Base-by-base conservation (phyloP, 2,888 invertebrate genomes). In the Bibio marci region DNA sequence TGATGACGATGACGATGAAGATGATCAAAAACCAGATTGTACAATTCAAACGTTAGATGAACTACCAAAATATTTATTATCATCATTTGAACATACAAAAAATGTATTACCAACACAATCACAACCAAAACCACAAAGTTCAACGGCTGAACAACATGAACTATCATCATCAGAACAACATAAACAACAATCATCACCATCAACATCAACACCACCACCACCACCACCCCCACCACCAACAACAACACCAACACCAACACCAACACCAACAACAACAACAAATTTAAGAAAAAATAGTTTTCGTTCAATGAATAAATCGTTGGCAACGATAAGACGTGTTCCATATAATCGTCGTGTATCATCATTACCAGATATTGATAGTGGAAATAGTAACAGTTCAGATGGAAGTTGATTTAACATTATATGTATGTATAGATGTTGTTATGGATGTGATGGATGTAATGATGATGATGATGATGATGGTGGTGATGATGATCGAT, bases 1-100 rank as follows among this genome's bases (percentile, higher is more conserved):
- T 13, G 49, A 47, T 6, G 57, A 60, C 18, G 51, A 50, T 13
- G 64, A 65, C 47, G n/a, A 15, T 10, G 22, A 19, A 8, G 19
- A 14, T n/a, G 28, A 28, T n/a, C 4, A 7, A 13, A 62, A 62
- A 46, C 79, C 80, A 1, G 73, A 78, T 57, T 74, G 70, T 53
- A 73, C 72, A 6, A 70, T 80, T 44, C 66, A 70, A 47, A 68
- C 70, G 45, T 70, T 80, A 37, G 73, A 70, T 11, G 73, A 78
- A 49, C 57, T 80, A 41, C 65, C 67, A 22, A 22, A 22, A 6
- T 6, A 6, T 22, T 8, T 22, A 6, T 8, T 22, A 22, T n/a
- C n/a, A n/a, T n/a, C n/a, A n/a, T n/a, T n/a, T n/a, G n/a, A n/a
- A n/a, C n/a, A n/a, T n/a, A n/a, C n/a, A n/a, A n/a, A n/a, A n/a